Conservation (phyloP, 2,113 vertebrate species). For the Hippocampus mohnikei region DNA sequence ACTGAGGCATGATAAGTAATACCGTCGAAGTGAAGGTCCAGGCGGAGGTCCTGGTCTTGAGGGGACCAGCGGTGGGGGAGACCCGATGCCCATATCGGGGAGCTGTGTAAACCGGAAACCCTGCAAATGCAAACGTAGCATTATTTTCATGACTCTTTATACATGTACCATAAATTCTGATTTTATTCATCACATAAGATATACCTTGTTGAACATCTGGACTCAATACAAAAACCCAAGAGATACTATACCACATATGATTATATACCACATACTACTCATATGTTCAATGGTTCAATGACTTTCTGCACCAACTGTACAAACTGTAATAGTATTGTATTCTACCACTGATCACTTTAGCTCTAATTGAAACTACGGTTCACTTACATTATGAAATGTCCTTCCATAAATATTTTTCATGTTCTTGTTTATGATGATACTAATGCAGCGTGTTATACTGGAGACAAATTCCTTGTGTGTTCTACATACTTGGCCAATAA, state of each 20-base stretch:
- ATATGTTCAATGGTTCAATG: too few relatives aligned
- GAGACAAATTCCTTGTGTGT: too few relatives aligned
- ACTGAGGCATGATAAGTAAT: slow-evolving; percentile 23
- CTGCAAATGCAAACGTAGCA: slow-evolving; percentile 60
- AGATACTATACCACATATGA: background rate
- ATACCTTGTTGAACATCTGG: background rate
- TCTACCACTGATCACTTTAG: too few relatives aligned
- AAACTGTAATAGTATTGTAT: too few relatives aligned
- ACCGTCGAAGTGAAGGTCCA: slow-evolving; percentile 84
- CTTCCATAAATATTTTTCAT: too few relatives aligned
- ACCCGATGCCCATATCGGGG: slow-evolving; percentile 94
- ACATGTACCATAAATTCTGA: background rate
- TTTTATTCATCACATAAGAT: background rate
- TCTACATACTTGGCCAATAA: too few relatives aligned
- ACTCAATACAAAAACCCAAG: background rate
- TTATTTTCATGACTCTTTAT: background rate
- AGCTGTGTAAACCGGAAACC: slow-evolving; percentile 97
- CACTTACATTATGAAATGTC: too few relatives aligned
- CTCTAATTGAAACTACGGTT: too few relatives aligned
- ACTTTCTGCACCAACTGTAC: too few relatives aligned
- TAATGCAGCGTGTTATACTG: too few relatives aligned
- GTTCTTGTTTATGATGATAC: too few relatives aligned
- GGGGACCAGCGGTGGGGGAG: slow-evolving; percentile 90
- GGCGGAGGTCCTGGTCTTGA: slow-evolving; percentile 87
- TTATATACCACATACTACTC: too few relatives aligned